Evolutionary conservation across 2,113 vertebrate species (phyloP).

Genomic region (Phrynosoma blainvillii): DNA sequence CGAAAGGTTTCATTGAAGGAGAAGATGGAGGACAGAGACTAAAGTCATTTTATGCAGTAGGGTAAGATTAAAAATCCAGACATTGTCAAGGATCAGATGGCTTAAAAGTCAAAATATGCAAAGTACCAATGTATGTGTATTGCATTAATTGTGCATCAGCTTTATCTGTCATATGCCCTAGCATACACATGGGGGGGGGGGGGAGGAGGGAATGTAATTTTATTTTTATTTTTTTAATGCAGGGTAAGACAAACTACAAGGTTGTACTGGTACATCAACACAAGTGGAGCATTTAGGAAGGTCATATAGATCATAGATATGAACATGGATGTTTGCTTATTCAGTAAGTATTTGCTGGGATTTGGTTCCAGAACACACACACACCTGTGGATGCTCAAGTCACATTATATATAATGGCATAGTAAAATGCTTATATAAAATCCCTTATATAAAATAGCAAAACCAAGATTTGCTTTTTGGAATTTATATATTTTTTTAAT

Average conservation of each 20-base stretch:
- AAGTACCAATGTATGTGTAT: background rate
- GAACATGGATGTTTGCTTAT: background rate
- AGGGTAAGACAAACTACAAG: background rate
- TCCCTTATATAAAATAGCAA: too few species aligned
- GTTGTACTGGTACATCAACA: background rate
- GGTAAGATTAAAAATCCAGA: background rate
- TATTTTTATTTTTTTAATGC: background rate
- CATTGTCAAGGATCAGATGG: background rate
- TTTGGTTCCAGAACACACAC: too few species aligned
- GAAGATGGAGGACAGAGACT: background rate
- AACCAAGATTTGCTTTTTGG: too few species aligned
- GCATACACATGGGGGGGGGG: too few species aligned
- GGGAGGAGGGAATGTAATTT: background rate
- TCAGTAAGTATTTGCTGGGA: too few species aligned
- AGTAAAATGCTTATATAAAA: too few species aligned
- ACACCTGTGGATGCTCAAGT: too few species aligned
- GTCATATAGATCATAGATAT: too few species aligned
- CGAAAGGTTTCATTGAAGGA: background rate
- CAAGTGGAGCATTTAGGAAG: background rate
- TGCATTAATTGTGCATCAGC: background rate
- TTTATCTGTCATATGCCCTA: background rate
- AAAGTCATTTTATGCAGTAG: background rate
- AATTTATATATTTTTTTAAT: too few species aligned
- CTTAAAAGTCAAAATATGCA: background rate
- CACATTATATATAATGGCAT: too few species aligned